These are phyloP conservation scores for Montipora foliosa DNA, from an alignment of 64 coral and sea anemone genomes.

Conservation along the genomic window DNA sequence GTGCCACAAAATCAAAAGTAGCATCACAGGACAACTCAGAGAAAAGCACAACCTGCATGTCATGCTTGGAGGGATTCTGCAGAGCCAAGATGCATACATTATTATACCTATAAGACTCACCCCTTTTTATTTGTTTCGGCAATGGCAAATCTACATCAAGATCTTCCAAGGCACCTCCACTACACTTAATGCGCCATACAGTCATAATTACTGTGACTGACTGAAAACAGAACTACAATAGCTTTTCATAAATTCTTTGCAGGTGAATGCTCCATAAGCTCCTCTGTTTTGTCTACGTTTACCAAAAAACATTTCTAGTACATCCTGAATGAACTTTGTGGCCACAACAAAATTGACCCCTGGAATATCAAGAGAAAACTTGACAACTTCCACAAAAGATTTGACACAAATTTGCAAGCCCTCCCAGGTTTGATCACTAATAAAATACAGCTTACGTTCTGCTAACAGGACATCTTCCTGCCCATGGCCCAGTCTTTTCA, in stretches of 20 bases:
- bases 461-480: too few species aligned
- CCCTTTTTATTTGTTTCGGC: background rate
- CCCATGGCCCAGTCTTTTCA: background rate
- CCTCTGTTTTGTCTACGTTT: background rate
- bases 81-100: too few species aligned
- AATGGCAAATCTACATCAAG: background rate
- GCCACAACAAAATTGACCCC: slow-evolving; percentile 28
- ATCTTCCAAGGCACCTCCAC: background rate
- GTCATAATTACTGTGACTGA: background rate
- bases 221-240: background rate
- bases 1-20: too few species aligned
- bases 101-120: too few species aligned
- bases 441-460: background rate
- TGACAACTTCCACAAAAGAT: slow-evolving; percentile 43
- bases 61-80: too few species aligned
- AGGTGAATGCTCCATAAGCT: slow-evolving; percentile 18
- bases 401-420: slow-evolving; percentile 45
- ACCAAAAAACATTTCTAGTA: too few species aligned
- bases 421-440: slow-evolving; percentile 38
- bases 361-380: slow-evolving; percentile 18
- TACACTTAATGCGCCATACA: background rate
- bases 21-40: too few species aligned
- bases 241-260: slow-evolving; percentile 6
- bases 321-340: too few species aligned
- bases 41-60: too few species aligned